Conservation (phyloP, 2,888 invertebrate species). For the Autographa gamma region DNA sequence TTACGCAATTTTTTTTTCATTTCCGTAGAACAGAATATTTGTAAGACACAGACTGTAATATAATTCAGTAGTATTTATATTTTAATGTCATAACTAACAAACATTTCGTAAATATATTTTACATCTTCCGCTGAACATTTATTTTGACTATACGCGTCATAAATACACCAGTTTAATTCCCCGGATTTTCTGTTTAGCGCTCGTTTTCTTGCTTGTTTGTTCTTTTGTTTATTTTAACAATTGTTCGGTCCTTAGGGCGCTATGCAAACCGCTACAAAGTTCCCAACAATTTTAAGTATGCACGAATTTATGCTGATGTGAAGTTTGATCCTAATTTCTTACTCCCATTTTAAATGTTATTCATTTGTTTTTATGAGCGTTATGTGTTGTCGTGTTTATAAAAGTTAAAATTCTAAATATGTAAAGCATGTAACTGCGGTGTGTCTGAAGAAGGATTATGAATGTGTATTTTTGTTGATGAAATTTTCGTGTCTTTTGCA, state of each 20-base stretch:
- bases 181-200: slow-evolving; percentile 32
- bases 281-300: slow-evolving; percentile 52
- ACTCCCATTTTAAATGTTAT: slow-evolving; percentile 43
- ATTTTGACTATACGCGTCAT: slow-evolving; percentile 8
- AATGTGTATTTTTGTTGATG: neutral
- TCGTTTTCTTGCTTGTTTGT: slow-evolving; percentile 32
- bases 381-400: slow-evolving; percentile 39
- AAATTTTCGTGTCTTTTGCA: neutral
- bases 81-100: slow-evolving; percentile 6
- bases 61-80: slow-evolving; percentile 10
- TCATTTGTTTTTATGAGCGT: slow-evolving; percentile 35
- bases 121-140: slow-evolving; percentile 13
- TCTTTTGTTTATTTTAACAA: slow-evolving; percentile 49
- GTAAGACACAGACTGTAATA: neutral
- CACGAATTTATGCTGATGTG: slow-evolving; percentile 43
- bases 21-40: neutral
- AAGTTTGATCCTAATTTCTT: slow-evolving; percentile 40
- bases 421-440: slow-evolving; percentile 15
- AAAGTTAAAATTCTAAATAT: slow-evolving; percentile 40
- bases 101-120: slow-evolving; percentile 15
- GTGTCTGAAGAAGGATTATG: neutral
- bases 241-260: slow-evolving; percentile 36
- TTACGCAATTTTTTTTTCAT: neutral
- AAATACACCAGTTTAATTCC: slow-evolving; percentile 23
- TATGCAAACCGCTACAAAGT: slow-evolving; percentile 52